Conservation (phyloP, 2,113 vertebrate species). For the Seriola rivoliana region DNA sequence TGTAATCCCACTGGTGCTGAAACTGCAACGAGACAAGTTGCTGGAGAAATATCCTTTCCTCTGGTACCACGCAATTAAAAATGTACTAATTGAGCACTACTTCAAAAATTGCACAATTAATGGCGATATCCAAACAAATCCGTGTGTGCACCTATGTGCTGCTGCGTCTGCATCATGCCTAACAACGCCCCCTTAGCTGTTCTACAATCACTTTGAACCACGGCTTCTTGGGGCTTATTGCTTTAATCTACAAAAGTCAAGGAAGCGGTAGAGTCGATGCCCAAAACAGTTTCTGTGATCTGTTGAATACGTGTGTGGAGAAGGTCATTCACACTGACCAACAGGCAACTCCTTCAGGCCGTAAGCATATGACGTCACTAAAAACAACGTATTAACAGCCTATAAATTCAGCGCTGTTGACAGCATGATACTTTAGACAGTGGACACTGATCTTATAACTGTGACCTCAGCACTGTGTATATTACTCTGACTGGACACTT, state of each 20-base stretch:
- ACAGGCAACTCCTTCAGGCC: not conserved
- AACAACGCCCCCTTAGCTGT: too few species aligned
- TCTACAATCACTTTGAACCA: too few species aligned
- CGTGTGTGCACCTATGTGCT: too few species aligned
- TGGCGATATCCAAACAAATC: too few species aligned
- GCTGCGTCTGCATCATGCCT: too few species aligned
- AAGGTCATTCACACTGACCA: not conserved
- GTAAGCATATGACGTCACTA: not conserved
- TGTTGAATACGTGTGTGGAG: not conserved
- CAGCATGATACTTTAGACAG: not conserved
- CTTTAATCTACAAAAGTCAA: slow-evolving; percentile 3
- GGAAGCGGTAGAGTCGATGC: not conserved
- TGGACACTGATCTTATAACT: not conserved
- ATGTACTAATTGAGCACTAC: too few species aligned
- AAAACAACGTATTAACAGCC: not conserved
- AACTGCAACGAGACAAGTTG: too few species aligned
- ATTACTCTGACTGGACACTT: not conserved
- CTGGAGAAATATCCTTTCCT: too few species aligned
- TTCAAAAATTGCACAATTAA: too few species aligned
- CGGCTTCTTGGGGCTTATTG: too few species aligned
- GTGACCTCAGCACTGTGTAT: not conserved
- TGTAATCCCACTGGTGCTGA: too few species aligned
- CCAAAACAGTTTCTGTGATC: not conserved
- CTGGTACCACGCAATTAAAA: too few species aligned
- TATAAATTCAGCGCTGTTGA: not conserved